Base-by-base conservation (phyloP, 2,888 invertebrate species). In the Hypsopygia costalis region DNA sequence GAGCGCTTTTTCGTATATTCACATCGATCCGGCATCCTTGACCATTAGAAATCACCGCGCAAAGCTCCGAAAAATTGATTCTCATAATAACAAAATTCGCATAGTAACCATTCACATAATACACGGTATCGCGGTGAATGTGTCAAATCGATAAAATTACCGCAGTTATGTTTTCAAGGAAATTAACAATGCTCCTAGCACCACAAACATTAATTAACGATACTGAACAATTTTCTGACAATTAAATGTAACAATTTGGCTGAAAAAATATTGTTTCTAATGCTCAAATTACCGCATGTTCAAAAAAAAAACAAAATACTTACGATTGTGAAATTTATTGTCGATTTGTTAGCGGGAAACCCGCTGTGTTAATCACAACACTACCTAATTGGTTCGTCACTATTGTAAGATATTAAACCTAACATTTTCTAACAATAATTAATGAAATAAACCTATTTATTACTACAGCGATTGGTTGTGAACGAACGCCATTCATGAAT, bases 131-230 rank as follows among this genome's bases (percentile, higher is more conserved):
- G 58, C 65, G 67, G 69, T 71, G 55, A 73, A 71, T 66, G 71
- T 76, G 76, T 75, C 73, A 65, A 89, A 89, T 89, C 89, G 80
- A 89, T 89, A 89, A 88, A 87, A 82, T 81, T 88, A 87, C 89
- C 89, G 89, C 89, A 89, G 87, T 88, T 87, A 75, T 79, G 75
- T 77, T 77, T 76, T 77, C 68, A 72, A 69, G 70, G 71, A 69
- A 78, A 69, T 58, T 49, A 52, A 50, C 37, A 34, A 43, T 38
- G 42, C 29, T 30, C 11, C n/a, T 10, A n/a, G 1, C 4, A 30
- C 10, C 3, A 9, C 11, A 30, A 1, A n/a, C n/a, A n/a, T n/a
- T n/a, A n/a, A n/a, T n/a, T n/a, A n/a, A n/a, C n/a, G n/a, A n/a
- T n/a, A n/a, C n/a, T n/a, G n/a, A n/a, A n/a, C n/a, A n/a, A n/a